Percentiles rank a stretch among this genome's conserved stretches.
Conservation (phyloP, 2,113 vertebrate species). For the Puntigrus tetrazona region DNA sequence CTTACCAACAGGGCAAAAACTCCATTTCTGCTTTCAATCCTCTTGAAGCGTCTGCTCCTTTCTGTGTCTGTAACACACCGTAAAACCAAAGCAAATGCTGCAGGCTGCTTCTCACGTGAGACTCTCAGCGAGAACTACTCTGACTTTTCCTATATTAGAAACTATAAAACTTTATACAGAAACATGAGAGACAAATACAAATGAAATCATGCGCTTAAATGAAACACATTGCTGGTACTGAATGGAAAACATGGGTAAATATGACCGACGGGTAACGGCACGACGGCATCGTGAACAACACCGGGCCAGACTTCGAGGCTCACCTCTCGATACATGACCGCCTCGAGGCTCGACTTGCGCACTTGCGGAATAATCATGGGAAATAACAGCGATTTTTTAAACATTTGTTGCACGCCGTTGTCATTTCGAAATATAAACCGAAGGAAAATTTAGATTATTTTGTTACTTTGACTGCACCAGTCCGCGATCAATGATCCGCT, state of each 20-base stretch:
- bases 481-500: slow-evolving; percentile 78
- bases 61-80: slow-evolving; percentile 84
- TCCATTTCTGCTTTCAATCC: slow-evolving; percentile 86
- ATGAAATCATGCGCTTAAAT: slow-evolving; percentile 23
- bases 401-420: not conserved
- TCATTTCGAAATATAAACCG: not conserved
- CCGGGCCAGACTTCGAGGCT: slow-evolving; percentile 29
- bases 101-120: too few species aligned
- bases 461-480: slow-evolving; percentile 81
- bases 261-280: slow-evolving; percentile 1
- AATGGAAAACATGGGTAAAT: slow-evolving; percentile 17
- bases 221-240: not conserved
- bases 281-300: not conserved
- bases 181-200: not conserved
- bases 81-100: slow-evolving; percentile 71
- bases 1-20: slow-evolving; percentile 85
- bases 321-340: slow-evolving; percentile 84
- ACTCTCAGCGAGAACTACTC: too few species aligned
- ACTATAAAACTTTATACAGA: not conserved
- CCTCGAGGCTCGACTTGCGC: slow-evolving; percentile 82
- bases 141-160: not conserved
- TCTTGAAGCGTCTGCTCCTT: slow-evolving; percentile 85
- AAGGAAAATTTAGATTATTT: not conserved
- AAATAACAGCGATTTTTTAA: too few species aligned
- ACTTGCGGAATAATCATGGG: slow-evolving; percentile 55